Evolutionary conservation across 2,888 invertebrate genomes (phyloP).

Genomic region (Aphodius sticticus): DNA sequence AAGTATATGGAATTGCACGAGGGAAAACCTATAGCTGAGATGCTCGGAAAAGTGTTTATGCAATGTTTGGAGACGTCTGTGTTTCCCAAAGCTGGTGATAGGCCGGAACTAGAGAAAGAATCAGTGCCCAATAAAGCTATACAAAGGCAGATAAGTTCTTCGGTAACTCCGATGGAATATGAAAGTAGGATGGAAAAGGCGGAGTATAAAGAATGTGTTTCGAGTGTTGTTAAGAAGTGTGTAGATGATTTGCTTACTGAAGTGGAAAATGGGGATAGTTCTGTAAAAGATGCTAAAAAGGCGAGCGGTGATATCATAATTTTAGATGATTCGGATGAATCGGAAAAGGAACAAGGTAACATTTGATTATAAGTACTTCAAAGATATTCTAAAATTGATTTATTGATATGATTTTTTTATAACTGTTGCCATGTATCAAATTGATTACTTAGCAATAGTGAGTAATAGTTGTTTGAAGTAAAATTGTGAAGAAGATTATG

Average conservation of each 20-base stretch:
- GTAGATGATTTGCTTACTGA: conserved; percentile 45
- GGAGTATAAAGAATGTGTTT: conserved; percentile 30
- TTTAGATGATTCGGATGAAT: conserved; percentile 42
- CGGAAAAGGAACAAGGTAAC: conserved; percentile 30
- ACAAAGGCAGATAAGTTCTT: not conserved
- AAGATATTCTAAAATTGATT: too few relatives aligned
- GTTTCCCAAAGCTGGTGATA: conserved; percentile 41
- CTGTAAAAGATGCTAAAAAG: conserved; percentile 25
- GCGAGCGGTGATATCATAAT: conserved; percentile 40
- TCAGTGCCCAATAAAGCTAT: conserved; percentile 25
- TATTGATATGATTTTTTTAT: too few relatives aligned
- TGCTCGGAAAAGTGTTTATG: conserved; percentile 68
- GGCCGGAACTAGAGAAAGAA: conserved; percentile 40
- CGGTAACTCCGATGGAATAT: conserved; percentile 29
- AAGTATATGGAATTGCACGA: conserved; percentile 84
- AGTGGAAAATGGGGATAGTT: conserved; percentile 41
- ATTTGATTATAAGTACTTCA: not conserved
- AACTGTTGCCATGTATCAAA: too few relatives aligned
- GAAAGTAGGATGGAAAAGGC: conserved; percentile 34
- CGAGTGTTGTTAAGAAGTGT: conserved; percentile 38
- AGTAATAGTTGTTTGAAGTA: too few relatives aligned
- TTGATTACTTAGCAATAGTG: too few relatives aligned
- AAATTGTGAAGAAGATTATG: too few relatives aligned
- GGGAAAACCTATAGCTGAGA: conserved; percentile 70
- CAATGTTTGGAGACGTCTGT: conserved; percentile 61